Base-by-base conservation (phyloP, 2,113 vertebrate genomes). In the Terrapene triunguis region DNA sequence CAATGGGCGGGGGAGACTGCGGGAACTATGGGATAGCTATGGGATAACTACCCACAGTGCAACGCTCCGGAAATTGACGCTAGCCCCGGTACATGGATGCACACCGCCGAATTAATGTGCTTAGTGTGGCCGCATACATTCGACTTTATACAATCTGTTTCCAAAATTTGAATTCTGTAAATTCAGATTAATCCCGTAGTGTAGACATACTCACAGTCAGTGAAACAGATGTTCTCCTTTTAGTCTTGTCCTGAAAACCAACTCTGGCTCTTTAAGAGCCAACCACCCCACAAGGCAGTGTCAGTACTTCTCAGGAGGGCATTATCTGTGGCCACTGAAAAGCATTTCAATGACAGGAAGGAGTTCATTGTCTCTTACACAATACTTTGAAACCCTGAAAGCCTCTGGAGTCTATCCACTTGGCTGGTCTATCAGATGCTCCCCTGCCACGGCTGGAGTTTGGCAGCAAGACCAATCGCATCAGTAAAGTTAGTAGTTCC, bases 321-420 rank as follows among this genome's bases (percentile, higher is more conserved):
- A 5, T 82, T 53, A 72, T 82, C 54, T 72, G 87, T 87, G 84
- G 47, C 74, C 69, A 65, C 53, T 74, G 13, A 80, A 80, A 92
- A 93, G 88, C 89, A 82, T 8, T 93, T 85, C 83, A 69, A 2
- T 44, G 93, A 94, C 86, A 95, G 89, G 95, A 96, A 94, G 53
- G 90, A 76, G 80, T 69, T 96, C 93, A 89, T 5, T 69, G 80
- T 89, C 48, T 82, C 35, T 44, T 69, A 96, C 82, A 76, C 35
- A 96, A 65, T 50, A 53, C 47, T 72, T 50, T 1, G 35, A 88
- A 85, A 94, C 96, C 9, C 83, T 78, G 76, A 87, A 87, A 91
- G 57, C 55, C 91, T 94, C 79, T 94, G 85, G 95, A 94, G 76
- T 35, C 84, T 92, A 42, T 85, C 94, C 82, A 19, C 35, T 35